Conservation (phyloP, 2,797 vertebrate genomes). For the Zalophus californianus region DNA sequence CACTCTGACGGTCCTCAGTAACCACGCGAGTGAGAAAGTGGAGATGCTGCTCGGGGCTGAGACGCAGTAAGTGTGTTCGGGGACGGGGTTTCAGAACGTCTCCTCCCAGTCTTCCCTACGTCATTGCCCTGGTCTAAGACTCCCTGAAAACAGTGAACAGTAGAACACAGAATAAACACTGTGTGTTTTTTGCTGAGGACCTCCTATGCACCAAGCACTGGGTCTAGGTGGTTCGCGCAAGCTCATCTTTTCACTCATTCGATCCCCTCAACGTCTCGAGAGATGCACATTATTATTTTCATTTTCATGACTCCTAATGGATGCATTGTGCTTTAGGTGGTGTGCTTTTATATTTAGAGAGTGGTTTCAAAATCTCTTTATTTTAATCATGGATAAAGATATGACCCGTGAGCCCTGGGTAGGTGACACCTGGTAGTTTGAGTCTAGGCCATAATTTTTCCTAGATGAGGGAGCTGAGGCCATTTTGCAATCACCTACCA, state of each 20-base stretch:
- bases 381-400: not conserved
- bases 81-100: not conserved
- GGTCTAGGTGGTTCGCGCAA: not conserved
- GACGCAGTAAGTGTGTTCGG: constrained; percentile 91
- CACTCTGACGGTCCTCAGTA: constrained; percentile 91
- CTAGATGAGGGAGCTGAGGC: not conserved
- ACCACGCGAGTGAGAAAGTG: constrained; percentile 93
- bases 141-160: not conserved
- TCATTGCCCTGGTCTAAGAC: not conserved
- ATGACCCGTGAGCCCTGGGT: not conserved
- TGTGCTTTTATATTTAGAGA: not conserved
- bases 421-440: not conserved
- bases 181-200: not conserved
- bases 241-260: not conserved
- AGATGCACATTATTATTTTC: not conserved
- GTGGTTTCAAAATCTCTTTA: not conserved
- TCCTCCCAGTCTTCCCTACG: too few relatives aligned
- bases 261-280: not conserved
- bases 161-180: too few relatives aligned
- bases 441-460: not conserved
- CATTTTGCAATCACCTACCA: not conserved
- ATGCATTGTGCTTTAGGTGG: not conserved
- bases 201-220: not conserved
- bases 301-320: not conserved
- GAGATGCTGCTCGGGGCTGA: constrained; percentile 94